Base-by-base conservation (phyloP, 1,140 invertebrate species). In the Telenomus remus region DNA sequence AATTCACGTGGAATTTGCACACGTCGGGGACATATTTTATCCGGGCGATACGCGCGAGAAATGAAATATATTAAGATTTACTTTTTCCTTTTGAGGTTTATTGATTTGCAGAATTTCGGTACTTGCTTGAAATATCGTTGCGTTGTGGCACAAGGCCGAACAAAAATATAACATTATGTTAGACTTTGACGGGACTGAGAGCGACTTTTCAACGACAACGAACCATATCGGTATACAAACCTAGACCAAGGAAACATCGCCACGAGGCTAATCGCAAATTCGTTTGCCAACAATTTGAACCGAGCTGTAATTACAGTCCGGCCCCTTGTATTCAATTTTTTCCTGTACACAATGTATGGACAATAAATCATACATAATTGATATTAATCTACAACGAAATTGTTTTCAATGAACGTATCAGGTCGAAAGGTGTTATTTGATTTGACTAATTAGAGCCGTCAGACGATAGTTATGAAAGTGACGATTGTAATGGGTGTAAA, bases 201-300 rank as follows among this genome's bases (percentile, higher is more conserved):
- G 56, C 63, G 27, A 50, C 12, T 53, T 46, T 39, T 46, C 14
- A 50, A 63, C 34, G 53, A 59, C 69, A 69, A 35, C 64, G 42
- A 64, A 72, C 59, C 43, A 43, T 54, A 27, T 27, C 19, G 19
- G 55, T 55, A 49, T 47, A 63, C 44, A 43, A 57, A 57, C 64
- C 69, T 68, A 75, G 66, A 78, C 66, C 61, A 63, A 74, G 70
- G 61, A 13, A 71, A 79, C 69, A 63, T 75, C 54, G 65, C 70
- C 68, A 3, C 2, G 63, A 72, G 59, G 51, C 64, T 69, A 77
- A 77, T 77, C 75, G 65, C 69, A 72, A 77, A 77, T 77, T 77
- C 69, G 69, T 77, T 69, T 72, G 63, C 68, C 19, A 27, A 27
- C 19, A 27, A 27, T 27, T 27, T 27, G 2, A 27, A 27, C n/a